These are phyloP conservation scores for Cryptoprocta ferox DNA, from an alignment of 2,797 vertebrate genomes.

Conservation along the genomic window DNA sequence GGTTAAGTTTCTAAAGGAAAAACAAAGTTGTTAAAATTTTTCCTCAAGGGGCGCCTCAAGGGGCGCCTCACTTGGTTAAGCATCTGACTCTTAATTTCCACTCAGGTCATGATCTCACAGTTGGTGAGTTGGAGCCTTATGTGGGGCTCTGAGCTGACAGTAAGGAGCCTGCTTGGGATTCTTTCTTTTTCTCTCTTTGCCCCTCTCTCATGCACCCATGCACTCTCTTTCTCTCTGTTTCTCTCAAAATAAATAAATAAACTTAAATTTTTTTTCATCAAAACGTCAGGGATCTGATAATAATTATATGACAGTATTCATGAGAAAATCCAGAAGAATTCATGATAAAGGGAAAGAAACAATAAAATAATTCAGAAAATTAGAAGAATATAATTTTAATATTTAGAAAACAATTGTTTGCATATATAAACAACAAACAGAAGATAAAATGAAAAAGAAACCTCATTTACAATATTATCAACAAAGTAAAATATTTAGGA, in stretches of 20 bases:
- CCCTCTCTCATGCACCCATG: no score
- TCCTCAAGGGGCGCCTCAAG: no score
- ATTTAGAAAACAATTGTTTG: background rate
- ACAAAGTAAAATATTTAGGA: background rate
- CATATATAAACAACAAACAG: background rate
- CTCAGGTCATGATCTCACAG: no score
- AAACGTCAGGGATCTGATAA: background rate
- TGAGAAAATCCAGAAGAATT: background rate
- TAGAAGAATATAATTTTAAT: background rate
- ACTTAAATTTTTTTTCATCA: background rate
- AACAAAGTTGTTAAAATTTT: background rate
- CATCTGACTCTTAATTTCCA: no score
- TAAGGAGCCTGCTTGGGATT: no score
- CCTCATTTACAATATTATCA: background rate
- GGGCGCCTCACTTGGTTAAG: no score
- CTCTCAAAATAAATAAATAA: no score
- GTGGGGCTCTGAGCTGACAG: no score
- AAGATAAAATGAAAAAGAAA: background rate
- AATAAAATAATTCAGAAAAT: constrained; percentile 8
- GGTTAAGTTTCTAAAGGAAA: background rate
- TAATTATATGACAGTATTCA: background rate
- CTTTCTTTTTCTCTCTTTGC: no score
- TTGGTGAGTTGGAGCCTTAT: no score
- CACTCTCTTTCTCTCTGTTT: no score
- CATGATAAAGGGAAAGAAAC: background rate